These are phyloP conservation scores for Megaceryle maxima DNA, from an alignment of 2,113 vertebrate genomes.

Conservation along the genomic window DNA sequence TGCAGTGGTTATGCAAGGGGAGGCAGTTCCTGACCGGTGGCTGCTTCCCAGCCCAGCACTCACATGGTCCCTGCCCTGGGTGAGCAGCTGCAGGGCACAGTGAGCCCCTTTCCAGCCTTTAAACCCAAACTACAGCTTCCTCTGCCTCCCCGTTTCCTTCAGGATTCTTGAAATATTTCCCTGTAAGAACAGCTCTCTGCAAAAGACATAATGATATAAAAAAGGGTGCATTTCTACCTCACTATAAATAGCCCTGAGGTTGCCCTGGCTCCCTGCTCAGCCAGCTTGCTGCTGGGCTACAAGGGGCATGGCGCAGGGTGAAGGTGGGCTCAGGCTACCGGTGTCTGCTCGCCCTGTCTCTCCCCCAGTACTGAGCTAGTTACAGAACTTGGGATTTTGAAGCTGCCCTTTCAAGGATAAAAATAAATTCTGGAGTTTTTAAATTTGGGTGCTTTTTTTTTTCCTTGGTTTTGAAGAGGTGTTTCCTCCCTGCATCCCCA, in stretches of 20 bases:
- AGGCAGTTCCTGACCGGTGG: not conserved
- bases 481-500: not conserved
- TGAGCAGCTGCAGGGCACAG: not conserved
- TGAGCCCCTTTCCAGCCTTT: not conserved
- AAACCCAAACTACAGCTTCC: not conserved
- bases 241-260: not conserved
- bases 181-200: not conserved
- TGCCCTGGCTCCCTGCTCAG: not conserved
- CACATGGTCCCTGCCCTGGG: not conserved
- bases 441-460: too few relatives aligned
- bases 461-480: not conserved
- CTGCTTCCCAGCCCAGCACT: not conserved
- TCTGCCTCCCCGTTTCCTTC: not conserved
- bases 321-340: not conserved
- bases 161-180: slow-evolving; percentile 19
- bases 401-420: not conserved
- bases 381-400: not conserved
- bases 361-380: not conserved
- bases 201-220: not conserved
- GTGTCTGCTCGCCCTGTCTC: fast-evolving
- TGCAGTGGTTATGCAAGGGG: not conserved
- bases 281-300: not conserved
- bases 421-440: not conserved
- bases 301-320: not conserved
- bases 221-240: not conserved